phyloP scores from a whole-genome alignment of 2,797 vertebrate genomes.

The Thripadectes ignobilis region DNA sequence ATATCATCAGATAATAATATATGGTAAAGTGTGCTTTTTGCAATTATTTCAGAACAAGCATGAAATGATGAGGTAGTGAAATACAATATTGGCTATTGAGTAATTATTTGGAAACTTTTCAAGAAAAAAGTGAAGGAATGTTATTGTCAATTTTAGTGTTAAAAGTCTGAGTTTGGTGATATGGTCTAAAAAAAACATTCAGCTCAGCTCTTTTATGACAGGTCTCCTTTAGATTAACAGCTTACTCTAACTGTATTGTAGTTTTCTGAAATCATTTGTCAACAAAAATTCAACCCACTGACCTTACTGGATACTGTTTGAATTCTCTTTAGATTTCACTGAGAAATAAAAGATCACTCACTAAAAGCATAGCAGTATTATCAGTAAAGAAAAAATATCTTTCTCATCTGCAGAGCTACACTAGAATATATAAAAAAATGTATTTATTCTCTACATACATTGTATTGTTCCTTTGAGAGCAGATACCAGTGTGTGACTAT shows the following conservation, averaged over 20 bases:
- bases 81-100: slow-evolving; percentile 16
- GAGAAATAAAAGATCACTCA: not conserved
- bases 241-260: not conserved
- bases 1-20: slow-evolving; percentile 31
- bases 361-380: not conserved
- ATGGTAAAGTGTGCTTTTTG: not conserved
- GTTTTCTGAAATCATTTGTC: not conserved
- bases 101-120: slow-evolving; percentile 41
- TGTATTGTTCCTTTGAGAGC: not conserved
- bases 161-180: not conserved
- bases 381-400: not conserved
- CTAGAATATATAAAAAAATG: not conserved
- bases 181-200: not conserved
- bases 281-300: not conserved
- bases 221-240: not conserved
- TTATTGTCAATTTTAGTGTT: not conserved
- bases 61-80: slow-evolving; percentile 30
- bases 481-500: not conserved
- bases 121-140: not conserved
- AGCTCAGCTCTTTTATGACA: not conserved
- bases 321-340: not conserved
- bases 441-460: not conserved
- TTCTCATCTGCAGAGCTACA: not conserved
- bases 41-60: slow-evolving; percentile 36
- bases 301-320: not conserved